A percentile compares a stretch with the other conserved stretches of the same genome.
Evolutionary conservation across 2,888 invertebrate species (phyloP).

Genomic region (Euphydryas editha): DNA sequence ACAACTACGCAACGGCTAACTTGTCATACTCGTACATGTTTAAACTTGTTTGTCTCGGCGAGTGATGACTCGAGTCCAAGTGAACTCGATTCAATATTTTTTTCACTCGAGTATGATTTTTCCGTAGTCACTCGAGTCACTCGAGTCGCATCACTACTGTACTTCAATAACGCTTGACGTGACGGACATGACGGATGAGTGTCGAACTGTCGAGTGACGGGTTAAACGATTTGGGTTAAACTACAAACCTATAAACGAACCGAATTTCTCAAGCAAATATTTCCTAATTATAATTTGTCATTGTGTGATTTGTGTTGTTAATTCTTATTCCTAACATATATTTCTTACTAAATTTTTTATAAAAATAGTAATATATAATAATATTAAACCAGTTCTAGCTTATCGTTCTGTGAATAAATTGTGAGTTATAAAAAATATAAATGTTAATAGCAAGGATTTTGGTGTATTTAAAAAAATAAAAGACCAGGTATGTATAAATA

Average conservation of each 20-base stretch:
- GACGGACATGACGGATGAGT: no score
- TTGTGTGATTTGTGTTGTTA: not conserved
- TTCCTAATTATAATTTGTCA: conserved; percentile 6
- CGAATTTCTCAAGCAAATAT: not conserved
- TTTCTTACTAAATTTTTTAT: not conserved
- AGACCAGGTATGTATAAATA: conserved; percentile 2
- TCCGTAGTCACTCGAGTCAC: no score
- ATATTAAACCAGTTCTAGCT: not conserved
- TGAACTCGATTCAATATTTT: no score
- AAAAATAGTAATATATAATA: not conserved
- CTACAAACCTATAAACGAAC: not conserved
- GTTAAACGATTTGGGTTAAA: no score
- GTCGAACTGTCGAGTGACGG: no score
- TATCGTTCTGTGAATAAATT: not conserved
- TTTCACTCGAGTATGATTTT: no score
- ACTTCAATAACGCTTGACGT: no score
- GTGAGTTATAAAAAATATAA: not conserved
- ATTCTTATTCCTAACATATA: not conserved
- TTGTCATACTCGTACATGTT: no score
- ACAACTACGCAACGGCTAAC: no score
- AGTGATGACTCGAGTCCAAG: no score
- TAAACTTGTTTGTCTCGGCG: no score
- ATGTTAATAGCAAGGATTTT: not conserved
- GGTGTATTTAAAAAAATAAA: not conserved
- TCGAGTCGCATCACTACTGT: no score